Evolutionary conservation across 2,888 invertebrate species (phyloP), one percentile per base, ranked within the genome.

Genomic region (Coleophora flavipennella): DNA sequence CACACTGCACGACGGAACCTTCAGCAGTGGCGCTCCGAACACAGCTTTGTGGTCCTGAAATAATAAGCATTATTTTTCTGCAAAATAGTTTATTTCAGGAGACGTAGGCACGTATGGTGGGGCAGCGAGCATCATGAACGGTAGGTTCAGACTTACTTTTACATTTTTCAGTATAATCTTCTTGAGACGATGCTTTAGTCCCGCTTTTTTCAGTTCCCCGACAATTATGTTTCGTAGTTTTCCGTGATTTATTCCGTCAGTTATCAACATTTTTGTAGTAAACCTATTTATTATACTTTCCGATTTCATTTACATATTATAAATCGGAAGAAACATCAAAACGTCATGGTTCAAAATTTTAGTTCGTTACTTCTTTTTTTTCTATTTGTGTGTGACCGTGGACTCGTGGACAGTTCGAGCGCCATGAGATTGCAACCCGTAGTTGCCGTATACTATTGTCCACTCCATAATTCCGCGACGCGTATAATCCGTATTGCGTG

Each of bases 181-280:
- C 61, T 92, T 92, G 35, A 88, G 71, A 38, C 91, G 86, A 63
- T 89, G 90, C 66, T 92, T 92, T 50, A 92, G 85, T 31, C 92
- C 92, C 37, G 90, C 86, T 59, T 87, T 87, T 56, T 90, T 89
- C 35, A 92, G 73, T 69, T 92, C 90, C 45, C 86, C 87, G 12
- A 90, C 79, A 39, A 92, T 87, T 49, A 90, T 83, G 44, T 75
- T 72, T 58, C 85, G 85, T 43, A 85, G 59, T 67, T 85, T 81
- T 26, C 73, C 68, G 49, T 80, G 78, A 63, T 85, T 85, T 46
- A 83, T 77, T 42, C 84, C 79, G 55, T 85, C 84, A 43, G 81
- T 83, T 67, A 85, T 74, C 51, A 85, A 65, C 85, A 85, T 85
- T 68, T 20, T 75, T 67, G 55, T 58, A n/a, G n/a, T n/a, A n/a